Evolutionary conservation across 1,140 invertebrate genomes (phyloP).

Genomic region (Rhyacophila brunnea): DNA sequence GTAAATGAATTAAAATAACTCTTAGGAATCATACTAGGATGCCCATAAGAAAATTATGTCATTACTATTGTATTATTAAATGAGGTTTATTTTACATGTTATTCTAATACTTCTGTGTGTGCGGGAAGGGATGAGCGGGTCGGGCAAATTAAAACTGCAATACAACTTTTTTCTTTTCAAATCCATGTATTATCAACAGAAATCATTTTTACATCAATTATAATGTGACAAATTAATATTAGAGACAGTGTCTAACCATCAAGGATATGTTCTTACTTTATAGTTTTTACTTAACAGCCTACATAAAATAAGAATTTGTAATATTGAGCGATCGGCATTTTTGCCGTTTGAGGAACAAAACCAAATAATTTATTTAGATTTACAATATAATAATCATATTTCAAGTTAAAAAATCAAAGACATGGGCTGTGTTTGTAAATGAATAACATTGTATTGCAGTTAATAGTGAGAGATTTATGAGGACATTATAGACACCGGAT

Average conservation of each 20-base stretch:
- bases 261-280: slow-evolving; percentile 15
- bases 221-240: slow-evolving; percentile 45
- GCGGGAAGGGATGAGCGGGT: slow-evolving; percentile 4
- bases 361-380: slow-evolving; percentile 8
- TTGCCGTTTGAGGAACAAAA: slow-evolving; percentile 3
- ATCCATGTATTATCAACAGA: slow-evolving; percentile 45
- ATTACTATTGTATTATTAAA: too few species aligned
- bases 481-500: too few species aligned
- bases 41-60: too few species aligned
- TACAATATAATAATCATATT: not conserved
- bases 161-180: slow-evolving; percentile 47
- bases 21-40: too few species aligned
- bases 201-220: slow-evolving; percentile 31
- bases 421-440: slow-evolving; percentile 1
- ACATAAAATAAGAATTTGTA: slow-evolving; percentile 12
- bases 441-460: slow-evolving; percentile 22
- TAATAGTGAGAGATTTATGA: not conserved
- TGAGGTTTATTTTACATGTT: slow-evolving; percentile 4
- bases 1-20: too few species aligned
- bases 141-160: slow-evolving; percentile 50
- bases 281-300: not conserved
- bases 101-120: not conserved
- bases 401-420: not conserved
- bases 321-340: not conserved
- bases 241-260: slow-evolving; percentile 18